A percentile compares a stretch with the other conserved stretches of the same genome.
phyloP scores from a whole-genome alignment of 2,113 vertebrate genomes.

The Mesitornis unicolor region DNA sequence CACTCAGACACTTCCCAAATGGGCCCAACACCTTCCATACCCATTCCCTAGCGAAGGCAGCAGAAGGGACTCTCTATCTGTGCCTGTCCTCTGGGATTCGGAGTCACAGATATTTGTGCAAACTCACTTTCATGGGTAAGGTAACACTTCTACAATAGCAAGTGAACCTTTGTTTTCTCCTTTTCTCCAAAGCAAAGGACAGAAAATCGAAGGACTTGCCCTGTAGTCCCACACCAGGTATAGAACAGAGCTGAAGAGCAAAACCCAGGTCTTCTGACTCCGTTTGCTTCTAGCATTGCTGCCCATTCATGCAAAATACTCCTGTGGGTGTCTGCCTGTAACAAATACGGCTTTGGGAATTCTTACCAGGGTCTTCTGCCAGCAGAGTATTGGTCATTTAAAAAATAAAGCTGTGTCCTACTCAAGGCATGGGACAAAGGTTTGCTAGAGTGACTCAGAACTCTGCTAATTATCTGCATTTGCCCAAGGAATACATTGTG shows the following conservation, averaged over 20 bases:
- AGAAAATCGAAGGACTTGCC: background rate
- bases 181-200: background rate
- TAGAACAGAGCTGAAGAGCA: background rate
- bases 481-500: background rate
- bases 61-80: background rate
- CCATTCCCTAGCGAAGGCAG: background rate
- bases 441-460: background rate
- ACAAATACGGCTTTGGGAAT: background rate
- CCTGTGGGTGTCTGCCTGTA: background rate
- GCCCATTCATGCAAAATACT: background rate
- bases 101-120: background rate
- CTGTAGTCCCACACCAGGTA: background rate
- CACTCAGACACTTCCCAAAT: background rate
- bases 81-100: background rate
- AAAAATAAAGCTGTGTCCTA: background rate
- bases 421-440: background rate
- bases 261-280: background rate
- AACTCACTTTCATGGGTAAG: background rate
- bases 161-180: background rate
- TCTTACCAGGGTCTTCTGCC: background rate
- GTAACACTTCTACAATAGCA: background rate
- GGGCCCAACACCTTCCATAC: background rate
- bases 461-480: background rate
- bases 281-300: background rate
- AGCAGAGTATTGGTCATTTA: background rate